phyloP scores from a whole-genome alignment of 1,140 invertebrate genomes.

The Magallana gigas region DNA sequence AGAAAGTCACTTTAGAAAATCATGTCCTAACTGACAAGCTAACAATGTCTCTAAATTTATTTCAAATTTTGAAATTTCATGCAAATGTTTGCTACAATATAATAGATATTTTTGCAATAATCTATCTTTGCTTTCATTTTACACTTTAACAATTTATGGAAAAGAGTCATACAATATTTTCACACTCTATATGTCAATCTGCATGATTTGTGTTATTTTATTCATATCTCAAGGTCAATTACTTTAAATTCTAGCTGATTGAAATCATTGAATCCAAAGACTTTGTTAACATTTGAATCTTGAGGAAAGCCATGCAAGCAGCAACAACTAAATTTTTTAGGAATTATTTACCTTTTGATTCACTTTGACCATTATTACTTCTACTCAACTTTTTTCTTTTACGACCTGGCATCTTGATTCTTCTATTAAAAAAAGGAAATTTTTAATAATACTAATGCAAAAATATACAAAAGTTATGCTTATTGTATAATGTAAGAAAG shows the following conservation, averaged over 20 bases:
- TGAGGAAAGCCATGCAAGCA: constrained; percentile 4
- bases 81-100: no score
- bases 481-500: constrained; percentile 7
- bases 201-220: not conserved
- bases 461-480: constrained; percentile 7
- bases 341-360: constrained; percentile 2
- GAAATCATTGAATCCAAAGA: constrained; percentile 1
- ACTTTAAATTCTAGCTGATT: constrained; percentile 1
- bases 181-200: not conserved
- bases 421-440: constrained; percentile 3
- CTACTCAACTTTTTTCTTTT: constrained; percentile 6
- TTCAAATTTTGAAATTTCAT: not conserved
- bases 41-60: constrained; percentile 1
- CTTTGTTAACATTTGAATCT: constrained; percentile 2
- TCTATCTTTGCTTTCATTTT: no score
- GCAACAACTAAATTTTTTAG: not conserved
- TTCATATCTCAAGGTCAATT: not conserved
- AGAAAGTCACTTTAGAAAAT: not conserved
- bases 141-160: no score
- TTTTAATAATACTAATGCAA: constrained; percentile 7
- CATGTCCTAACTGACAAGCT: not conserved
- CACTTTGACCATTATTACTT: constrained; percentile 1
- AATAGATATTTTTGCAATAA: no score
- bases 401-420: constrained; percentile 4
- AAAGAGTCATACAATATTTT: not conserved